A percentile compares a stretch with the other conserved stretches of the same genome.
Conservation (phyloP, 2,113 vertebrate species). For the Larimichthys polyactis region DNA sequence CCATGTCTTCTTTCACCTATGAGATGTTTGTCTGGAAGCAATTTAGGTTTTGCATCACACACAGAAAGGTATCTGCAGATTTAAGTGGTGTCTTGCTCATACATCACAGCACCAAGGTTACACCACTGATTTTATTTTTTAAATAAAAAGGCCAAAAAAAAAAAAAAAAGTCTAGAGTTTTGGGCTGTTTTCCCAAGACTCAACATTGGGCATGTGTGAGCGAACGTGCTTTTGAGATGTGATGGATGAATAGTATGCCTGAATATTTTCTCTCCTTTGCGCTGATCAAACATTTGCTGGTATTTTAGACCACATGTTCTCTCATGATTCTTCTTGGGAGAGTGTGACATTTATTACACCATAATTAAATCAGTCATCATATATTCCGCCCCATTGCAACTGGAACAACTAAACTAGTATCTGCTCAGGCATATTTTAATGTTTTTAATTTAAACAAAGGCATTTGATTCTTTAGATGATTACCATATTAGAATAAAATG, state of each 20-base stretch:
- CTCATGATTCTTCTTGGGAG: conserved; percentile 34
- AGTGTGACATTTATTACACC: conserved; percentile 8
- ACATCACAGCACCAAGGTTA: conserved; percentile 51
- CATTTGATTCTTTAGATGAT: background rate
- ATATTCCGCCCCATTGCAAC: conserved; percentile 24
- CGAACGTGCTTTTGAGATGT: conserved; percentile 44
- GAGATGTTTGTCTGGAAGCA: conserved; percentile 68
- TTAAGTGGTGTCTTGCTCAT: conserved; percentile 40
- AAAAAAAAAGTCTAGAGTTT: background rate
- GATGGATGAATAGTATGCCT: conserved; percentile 58
- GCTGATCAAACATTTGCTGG: conserved; percentile 48
- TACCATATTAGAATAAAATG: conserved; percentile 6
- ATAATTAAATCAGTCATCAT: conserved; percentile 54
- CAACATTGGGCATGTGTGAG: conserved; percentile 48
- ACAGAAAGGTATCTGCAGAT: conserved; percentile 57
- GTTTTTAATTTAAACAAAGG: background rate
- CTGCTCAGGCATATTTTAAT: conserved; percentile 34
- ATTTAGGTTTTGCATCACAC: conserved; percentile 65
- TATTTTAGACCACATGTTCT: conserved; percentile 66
- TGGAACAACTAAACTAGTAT: conserved; percentile 36
- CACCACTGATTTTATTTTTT: conserved; percentile 45
- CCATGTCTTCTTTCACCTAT: conserved; percentile 64
- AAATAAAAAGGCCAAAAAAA: conserved; percentile 44
- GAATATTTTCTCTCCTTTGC: conserved; percentile 53
- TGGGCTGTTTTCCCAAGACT: conserved; percentile 33